Evolutionary conservation across 37 sponge, comb jelly and placozoan species (phyloP).

Genomic region (Oscarella lobularis): DNA sequence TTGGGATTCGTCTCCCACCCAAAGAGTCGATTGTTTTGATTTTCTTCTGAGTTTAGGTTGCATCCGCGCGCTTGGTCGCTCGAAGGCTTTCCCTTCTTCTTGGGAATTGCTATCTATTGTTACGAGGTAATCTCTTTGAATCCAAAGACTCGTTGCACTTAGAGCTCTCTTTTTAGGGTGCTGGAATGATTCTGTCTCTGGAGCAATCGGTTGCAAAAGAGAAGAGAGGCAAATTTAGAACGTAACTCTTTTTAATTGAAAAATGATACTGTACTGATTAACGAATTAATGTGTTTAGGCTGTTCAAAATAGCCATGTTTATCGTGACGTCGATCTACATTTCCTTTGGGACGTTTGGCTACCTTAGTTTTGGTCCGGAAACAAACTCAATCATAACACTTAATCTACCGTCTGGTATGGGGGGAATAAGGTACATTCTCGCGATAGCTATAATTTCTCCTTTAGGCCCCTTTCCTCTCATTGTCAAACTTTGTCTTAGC

Average conservation of each 20-base stretch:
- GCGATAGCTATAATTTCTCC: background rate
- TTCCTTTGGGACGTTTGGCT: constrained; percentile 84
- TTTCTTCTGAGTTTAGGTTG: background rate
- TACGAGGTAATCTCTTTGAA: constrained; percentile 43
- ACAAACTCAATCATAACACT: constrained; percentile 79
- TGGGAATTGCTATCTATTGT: constrained; percentile 79
- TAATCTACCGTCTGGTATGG: constrained; percentile 59
- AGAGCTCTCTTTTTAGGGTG: constrained; percentile 43
- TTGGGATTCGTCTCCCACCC: background rate
- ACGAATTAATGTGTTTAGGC: too few species aligned
- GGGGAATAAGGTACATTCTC: background rate
- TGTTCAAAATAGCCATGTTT: constrained; percentile 48
- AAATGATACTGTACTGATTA: too few species aligned
- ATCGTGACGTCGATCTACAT: constrained; percentile 53
- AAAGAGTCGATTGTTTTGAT: background rate
- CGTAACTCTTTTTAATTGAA: too few species aligned
- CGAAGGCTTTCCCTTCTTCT: constrained; percentile 64
- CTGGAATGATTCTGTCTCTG: constrained; percentile 82
- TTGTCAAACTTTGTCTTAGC: constrained; percentile 80
- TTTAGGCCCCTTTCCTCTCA: constrained; percentile 51
- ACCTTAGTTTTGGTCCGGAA: constrained; percentile 64
- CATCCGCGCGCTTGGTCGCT: constrained; percentile 5
- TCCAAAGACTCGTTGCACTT: background rate
- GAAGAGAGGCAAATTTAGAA: constrained; percentile 40
- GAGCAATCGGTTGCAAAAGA: constrained; percentile 54